These are phyloP conservation scores for Odontamblyopus lacepedii DNA, from an alignment of 2,797 vertebrate species.

Conservation along the genomic window DNA sequence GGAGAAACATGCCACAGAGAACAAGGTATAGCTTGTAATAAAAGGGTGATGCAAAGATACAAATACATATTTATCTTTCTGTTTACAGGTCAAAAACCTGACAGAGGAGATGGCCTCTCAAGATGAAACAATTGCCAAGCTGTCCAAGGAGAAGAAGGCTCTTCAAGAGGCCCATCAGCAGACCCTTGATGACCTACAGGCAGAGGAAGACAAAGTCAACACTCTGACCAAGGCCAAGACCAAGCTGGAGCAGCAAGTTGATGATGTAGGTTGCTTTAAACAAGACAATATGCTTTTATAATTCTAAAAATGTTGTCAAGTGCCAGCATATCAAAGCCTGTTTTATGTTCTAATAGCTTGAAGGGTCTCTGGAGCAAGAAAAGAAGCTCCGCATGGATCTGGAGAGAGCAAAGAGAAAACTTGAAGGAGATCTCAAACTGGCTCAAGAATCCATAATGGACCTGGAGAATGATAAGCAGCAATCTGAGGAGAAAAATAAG, in stretches of 20 bases:
- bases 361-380: constrained; percentile 86
- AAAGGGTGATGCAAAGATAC: neutral
- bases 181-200: constrained; percentile 85
- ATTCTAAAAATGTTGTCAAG: neutral
- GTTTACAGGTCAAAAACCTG: constrained; percentile 83
- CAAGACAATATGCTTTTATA: neutral
- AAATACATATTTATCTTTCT: neutral
- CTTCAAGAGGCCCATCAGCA: constrained; percentile 86
- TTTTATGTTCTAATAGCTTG: constrained; percentile 68
- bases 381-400: constrained; percentile 85
- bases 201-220: constrained; percentile 89
- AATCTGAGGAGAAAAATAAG: constrained; percentile 86
- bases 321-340: neutral
- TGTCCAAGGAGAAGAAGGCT: constrained; percentile 82
- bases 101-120: constrained; percentile 84
- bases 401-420: constrained; percentile 84
- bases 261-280: constrained; percentile 77
- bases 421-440: constrained; percentile 87
- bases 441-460: constrained; percentile 84
- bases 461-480: constrained; percentile 86
- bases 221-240: constrained; percentile 81
- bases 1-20: constrained; percentile 72
- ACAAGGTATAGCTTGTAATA: constrained; percentile 50
- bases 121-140: constrained; percentile 81
- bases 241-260: constrained; percentile 87